phyloP scores from a whole-genome alignment of 2,888 invertebrate species.

The Plemyria rubiginata region DNA sequence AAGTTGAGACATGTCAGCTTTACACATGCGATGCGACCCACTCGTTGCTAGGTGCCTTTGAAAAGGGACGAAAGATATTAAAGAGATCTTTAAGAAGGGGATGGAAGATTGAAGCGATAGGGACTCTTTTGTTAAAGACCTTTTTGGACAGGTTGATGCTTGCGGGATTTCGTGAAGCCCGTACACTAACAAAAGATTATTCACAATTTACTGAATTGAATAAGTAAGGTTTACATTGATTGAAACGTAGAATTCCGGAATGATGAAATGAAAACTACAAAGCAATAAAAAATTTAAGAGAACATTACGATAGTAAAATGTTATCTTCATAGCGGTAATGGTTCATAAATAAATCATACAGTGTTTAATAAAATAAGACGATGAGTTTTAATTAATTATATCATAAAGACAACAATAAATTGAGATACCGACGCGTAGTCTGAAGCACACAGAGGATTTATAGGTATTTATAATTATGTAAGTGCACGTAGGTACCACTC shows the following conservation, averaged over 20 bases:
- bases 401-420: slow-evolving; percentile 54
- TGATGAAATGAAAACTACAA: not conserved
- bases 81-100: slow-evolving; percentile 44
- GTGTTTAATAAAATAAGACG: slow-evolving; percentile 43
- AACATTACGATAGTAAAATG: slow-evolving; percentile 16
- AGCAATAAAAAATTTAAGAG: slow-evolving; percentile 12
- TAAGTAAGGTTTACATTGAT: slow-evolving; percentile 8
- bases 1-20: slow-evolving; percentile 37
- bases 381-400: slow-evolving; percentile 49
- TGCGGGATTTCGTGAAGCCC: slow-evolving; percentile 38
- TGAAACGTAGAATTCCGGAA: slow-evolving; percentile 10
- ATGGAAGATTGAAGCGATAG: slow-evolving; percentile 45
- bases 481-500: not conserved
- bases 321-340: slow-evolving; percentile 27
- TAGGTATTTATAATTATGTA: slow-evolving; percentile 15
- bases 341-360: slow-evolving; percentile 41
- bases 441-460: slow-evolving; percentile 19
- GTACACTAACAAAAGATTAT: slow-evolving; percentile 35
- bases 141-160: slow-evolving; percentile 53
- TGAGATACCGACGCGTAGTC: slow-evolving; percentile 36
- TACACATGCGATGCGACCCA: slow-evolving; percentile 37
- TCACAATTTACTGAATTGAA: slow-evolving; percentile 35
- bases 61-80: slow-evolving; percentile 47
- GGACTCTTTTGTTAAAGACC: slow-evolving; percentile 38
- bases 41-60: slow-evolving; percentile 44